Percentiles rank a stretch among this genome's conserved stretches.
Conservation (phyloP, 2,888 invertebrate species). For the Conomelus anceps region DNA sequence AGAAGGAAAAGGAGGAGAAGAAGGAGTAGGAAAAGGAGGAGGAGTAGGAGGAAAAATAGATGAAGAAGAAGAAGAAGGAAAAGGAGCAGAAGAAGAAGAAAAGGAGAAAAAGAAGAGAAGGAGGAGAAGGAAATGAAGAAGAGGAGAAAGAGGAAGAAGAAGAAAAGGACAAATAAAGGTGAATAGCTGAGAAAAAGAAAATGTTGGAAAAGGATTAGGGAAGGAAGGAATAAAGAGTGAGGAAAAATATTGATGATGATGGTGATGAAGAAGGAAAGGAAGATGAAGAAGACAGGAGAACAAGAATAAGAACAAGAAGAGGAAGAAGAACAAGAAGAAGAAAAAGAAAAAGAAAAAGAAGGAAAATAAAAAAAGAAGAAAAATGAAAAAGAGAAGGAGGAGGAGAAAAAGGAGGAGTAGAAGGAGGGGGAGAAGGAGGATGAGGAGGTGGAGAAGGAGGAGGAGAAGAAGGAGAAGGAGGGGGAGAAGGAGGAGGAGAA, state of each 20-base stretch:
- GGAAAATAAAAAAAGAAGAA: background rate
- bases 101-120: no score
- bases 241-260: no score
- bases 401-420: background rate
- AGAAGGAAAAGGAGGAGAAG: no score
- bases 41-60: no score
- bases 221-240: background rate
- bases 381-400: background rate
- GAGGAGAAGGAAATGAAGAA: no score
- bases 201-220: background rate
- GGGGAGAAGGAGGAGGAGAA: background rate
- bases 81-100: no score
- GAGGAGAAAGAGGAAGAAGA: background rate
- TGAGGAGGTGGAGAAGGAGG: background rate
- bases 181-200: background rate
- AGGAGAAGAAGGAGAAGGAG: background rate
- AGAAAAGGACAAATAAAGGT: background rate
- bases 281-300: background rate
- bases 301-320: background rate
- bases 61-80: no score
- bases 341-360: background rate
- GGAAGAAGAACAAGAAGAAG: background rate
- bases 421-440: background rate
- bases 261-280: background rate
- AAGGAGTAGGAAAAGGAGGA: no score